phyloP scores from a whole-genome alignment of 2,888 invertebrate species.

The Zeuzera pyrina region DNA sequence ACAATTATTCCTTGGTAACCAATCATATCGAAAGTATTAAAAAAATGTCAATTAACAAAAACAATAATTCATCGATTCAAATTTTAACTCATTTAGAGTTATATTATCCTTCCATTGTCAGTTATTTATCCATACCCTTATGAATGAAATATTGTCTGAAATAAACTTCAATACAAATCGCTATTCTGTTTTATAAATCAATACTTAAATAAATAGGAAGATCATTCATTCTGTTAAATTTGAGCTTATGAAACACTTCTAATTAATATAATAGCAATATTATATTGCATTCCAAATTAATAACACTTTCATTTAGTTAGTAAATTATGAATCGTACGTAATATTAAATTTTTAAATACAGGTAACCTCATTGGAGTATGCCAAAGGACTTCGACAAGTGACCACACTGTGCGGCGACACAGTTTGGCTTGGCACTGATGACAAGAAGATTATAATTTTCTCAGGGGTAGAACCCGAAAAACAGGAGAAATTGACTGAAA shows the following conservation, averaged over 20 bases:
- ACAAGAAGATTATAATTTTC: constrained; percentile 85
- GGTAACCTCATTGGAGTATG: constrained; percentile 88
- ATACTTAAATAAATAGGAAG: background rate
- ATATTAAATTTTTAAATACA: too few species aligned
- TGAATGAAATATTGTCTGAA: background rate
- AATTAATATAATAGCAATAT: background rate
- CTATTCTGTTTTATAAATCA: background rate
- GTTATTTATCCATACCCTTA: too few species aligned
- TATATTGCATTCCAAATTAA: background rate
- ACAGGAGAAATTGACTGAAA: constrained; percentile 81
- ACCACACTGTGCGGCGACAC: constrained; percentile 75
- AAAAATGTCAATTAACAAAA: too few species aligned
- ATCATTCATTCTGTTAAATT: background rate
- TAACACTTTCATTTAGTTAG: too few species aligned
- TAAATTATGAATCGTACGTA: too few species aligned
- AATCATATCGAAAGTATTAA: too few species aligned
- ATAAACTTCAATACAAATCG: background rate
- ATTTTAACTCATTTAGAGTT: too few species aligned
- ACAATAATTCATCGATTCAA: too few species aligned
- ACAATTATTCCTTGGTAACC: too few species aligned
- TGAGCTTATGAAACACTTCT: background rate
- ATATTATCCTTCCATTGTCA: too few species aligned
- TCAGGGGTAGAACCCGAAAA: constrained; percentile 90
- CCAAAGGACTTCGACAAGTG: constrained; percentile 77
- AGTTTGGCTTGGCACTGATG: constrained; percentile 95